Evolutionary conservation across 2,888 invertebrate genomes (phyloP).

Genomic region (Callyntrura sp.): DNA sequence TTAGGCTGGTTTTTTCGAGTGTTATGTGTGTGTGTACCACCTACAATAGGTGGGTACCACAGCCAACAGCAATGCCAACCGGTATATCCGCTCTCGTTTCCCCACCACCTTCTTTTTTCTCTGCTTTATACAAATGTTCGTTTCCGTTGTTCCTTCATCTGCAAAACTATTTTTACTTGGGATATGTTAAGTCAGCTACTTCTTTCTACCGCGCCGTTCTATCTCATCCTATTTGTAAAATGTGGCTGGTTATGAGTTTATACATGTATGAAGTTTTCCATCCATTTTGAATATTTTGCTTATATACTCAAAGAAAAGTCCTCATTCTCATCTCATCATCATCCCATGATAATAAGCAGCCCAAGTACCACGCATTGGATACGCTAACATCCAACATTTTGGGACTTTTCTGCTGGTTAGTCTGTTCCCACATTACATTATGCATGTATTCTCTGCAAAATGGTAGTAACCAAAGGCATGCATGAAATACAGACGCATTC

Average conservation of each 20-base stretch:
- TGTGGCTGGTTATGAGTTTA: no score
- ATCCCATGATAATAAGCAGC: conserved; percentile 66
- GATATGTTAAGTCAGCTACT: no score
- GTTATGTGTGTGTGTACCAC: background rate
- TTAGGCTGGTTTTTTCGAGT: no score
- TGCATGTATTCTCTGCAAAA: background rate
- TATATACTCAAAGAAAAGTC: background rate
- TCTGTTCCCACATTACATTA: no score
- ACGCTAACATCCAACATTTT: no score
- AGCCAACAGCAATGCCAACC: background rate
- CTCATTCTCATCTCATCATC: conserved; percentile 14
- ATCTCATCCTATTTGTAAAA: no score
- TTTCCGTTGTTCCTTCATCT: conserved; percentile 12
- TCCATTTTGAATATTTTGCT: no score
- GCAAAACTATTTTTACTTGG: no score
- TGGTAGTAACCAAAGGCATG: background rate
- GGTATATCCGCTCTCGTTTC: conserved; percentile 16
- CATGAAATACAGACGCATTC: background rate
- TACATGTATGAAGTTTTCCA: no score
- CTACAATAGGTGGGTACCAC: background rate
- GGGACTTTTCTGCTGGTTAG: no score
- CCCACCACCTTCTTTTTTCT: background rate
- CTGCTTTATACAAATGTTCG: conserved; percentile 18
- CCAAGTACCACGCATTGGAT: no score
- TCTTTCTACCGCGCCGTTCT: no score